Conservation (phyloP, 2,797 vertebrate genomes). For the Gobio occitaniae region DNA sequence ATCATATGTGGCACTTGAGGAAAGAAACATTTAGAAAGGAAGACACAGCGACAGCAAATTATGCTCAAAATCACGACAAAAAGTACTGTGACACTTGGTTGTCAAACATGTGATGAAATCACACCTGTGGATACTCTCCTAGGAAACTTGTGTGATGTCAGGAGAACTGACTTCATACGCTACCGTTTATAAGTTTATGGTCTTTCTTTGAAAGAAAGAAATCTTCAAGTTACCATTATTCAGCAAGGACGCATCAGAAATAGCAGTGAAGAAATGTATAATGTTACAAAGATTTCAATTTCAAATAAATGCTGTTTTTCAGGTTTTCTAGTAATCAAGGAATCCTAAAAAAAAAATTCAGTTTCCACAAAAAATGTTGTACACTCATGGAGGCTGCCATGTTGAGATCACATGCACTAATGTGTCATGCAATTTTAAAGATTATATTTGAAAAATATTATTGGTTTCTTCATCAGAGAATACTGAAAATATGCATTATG, state of each 20-base stretch:
- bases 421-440: no score
- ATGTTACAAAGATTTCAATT: background rate
- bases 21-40: background rate
- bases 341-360: no score
- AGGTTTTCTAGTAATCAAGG: background rate
- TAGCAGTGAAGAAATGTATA: background rate
- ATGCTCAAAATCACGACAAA: background rate
- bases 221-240: background rate
- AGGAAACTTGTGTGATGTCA: background rate
- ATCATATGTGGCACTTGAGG: background rate
- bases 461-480: no score
- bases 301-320: background rate
- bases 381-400: no score
- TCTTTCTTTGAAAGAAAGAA: background rate
- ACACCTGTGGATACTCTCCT: background rate
- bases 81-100: background rate
- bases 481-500: no score
- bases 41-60: background rate
- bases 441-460: no score
- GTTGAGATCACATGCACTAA: no score
- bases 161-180: background rate
- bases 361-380: no score
- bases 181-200: background rate
- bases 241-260: background rate
- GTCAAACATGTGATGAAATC: background rate